These are phyloP conservation scores for Australoheros scitulus DNA, from an alignment of 2,113 vertebrate genomes.

Conservation along the genomic window DNA sequence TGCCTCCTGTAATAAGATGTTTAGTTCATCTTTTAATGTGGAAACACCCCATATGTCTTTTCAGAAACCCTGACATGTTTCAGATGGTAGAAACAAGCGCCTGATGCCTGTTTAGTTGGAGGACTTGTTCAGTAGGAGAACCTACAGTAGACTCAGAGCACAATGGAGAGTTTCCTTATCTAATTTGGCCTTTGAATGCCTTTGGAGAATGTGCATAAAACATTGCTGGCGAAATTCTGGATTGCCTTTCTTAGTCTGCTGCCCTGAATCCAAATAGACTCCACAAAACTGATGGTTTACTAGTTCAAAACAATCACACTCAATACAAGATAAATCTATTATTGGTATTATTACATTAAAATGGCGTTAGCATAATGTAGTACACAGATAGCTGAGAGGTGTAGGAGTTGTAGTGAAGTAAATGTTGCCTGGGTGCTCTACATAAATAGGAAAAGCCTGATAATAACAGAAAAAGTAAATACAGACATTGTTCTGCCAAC, in stretches of 20 bases:
- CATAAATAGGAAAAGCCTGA: constrained; percentile 37
- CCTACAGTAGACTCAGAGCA: neutral
- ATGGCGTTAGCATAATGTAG: neutral
- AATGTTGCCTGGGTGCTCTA: neutral
- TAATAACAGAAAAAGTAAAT: constrained; percentile 53
- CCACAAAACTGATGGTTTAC: neutral
- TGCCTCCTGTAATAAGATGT: neutral
- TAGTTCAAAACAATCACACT: neutral
- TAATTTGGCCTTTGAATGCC: neutral
- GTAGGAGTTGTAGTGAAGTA: neutral
- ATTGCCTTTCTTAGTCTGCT: neutral
- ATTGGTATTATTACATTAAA: neutral
- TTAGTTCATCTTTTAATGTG: neutral
- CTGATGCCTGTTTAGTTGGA: neutral
- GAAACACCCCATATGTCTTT: neutral
- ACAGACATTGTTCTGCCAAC: constrained; percentile 56
- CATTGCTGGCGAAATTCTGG: neutral
- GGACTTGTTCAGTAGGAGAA: neutral
- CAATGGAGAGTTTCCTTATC: neutral
- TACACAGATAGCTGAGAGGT: neutral
- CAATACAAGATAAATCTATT: neutral
- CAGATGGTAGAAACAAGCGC: neutral
- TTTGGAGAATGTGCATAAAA: neutral
- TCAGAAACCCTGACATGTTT: neutral
- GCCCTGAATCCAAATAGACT: neutral